Base-by-base conservation (phyloP, 92 coral and sea anemone species). In the Micromussa lordhowensis region DNA sequence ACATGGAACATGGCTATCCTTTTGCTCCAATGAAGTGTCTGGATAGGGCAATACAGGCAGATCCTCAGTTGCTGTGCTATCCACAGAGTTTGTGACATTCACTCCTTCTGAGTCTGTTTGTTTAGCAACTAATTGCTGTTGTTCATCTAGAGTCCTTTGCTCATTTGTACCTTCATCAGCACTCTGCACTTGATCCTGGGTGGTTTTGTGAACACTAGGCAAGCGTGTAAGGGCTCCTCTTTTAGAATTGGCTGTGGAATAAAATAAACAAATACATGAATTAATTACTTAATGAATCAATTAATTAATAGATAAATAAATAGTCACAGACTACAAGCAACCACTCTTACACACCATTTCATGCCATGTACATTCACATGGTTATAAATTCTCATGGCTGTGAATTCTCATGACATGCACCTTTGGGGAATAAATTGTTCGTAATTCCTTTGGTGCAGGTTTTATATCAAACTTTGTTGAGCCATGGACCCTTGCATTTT, bases 131-230 rank as follows among this genome's bases (percentile, higher is more conserved):
- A 38, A 18, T 35, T 55, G 87, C 44, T 66, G 38, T 19, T 86
- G 70, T 35, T 53, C 70, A 31, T 34, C 71, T 34, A 53, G 4
- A 36, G 15, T 72, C n/a, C 35, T 73, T 34, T 73, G 89, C 15
- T 61, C 82, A 18, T 34, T 85, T 58, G 59, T 75, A 31, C 77
- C 75, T 24, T 38, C 3, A 26, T 84, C 87, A 49, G 66, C n/a
- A 69, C 57, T 53, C 29, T 73, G 81, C 14, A 15, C 66, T 28
- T 86, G 83, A 77, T 72, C 77, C 29, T 72, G 77, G 1, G 26
- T 77, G 48, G 89, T 66, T 77, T 49, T 91, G 44, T 88, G 92
- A 75, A 95, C 89, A 79, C 92, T 93, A n/a, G 84, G 96, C 81
- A 95, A 85, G 14, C 93, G 84, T 64, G 85, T 84, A 71, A 95